Base-by-base conservation (phyloP, 2,797 vertebrate species). In the Rhinophrynus dorsalis region DNA sequence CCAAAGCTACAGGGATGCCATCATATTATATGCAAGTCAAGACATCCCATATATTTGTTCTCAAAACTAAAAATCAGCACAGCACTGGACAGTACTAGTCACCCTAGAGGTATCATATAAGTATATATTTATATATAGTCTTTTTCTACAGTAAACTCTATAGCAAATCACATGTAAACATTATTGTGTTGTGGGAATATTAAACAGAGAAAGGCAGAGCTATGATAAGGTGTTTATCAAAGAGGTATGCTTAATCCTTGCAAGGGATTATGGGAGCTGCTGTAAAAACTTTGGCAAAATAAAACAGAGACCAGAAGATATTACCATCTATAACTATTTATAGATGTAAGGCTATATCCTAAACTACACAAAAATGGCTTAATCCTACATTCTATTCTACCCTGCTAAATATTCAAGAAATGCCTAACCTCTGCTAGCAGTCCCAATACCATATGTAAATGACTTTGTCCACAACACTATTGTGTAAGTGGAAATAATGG, bases 91-190 rank as follows among this genome's bases (percentile, higher is more conserved):
- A 83, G 84, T 74, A 81, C 79, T 78, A 81, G 77, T 82, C 80
- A 84, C 83, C 83, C 82, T 76, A 83, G 75, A 68, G 44, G 81
- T 18, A 81, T 86, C 80, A 84, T 81, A 80, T 85, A 54, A 17
- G 21, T 60, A 45, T 60, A 73, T 72, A 72, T 51, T 51, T 56
- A 26, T 64, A 30, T 50, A 86, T 81, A 78, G 10, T 67, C 18
- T 84, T n/a, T n/a, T n/a, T 83, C 81, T 83, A 88, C 79, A 77
- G 74, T 80, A 90, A 88, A 88, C 84, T 82, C 82, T 82, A 88
- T 84, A 89, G 87, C 84, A 84, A n/a, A 85, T 89, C 86, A 90
- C 90, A 87, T 85, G 84, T 89, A 89, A 89, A 91, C 90, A 90
- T 88, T 84, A 85, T 82, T 32, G 75, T 85, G 75, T 78, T 85